Percentiles rank a stretch among this genome's conserved stretches.
Evolutionary conservation across 2,797 vertebrate species (phyloP).

Genomic region (Linurgus olivaceus): DNA sequence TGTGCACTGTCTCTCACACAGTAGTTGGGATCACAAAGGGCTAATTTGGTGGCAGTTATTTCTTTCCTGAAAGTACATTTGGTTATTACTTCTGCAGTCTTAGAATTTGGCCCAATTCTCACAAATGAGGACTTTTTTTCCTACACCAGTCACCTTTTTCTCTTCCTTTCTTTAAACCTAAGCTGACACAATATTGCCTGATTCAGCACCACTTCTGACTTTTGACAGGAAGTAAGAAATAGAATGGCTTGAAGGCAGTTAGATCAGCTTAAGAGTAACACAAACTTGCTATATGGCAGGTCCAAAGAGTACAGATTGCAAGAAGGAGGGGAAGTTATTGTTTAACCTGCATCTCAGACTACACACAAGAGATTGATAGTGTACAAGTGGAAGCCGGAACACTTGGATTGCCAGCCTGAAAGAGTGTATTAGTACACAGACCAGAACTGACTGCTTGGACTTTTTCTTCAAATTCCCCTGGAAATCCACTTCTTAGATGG

Average conservation of each 20-base stretch:
- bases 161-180: not conserved
- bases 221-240: not conserved
- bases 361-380: not conserved
- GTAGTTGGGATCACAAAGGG: not conserved
- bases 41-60: not conserved
- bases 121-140: not conserved
- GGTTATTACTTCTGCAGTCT: not conserved
- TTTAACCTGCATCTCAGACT: constrained; percentile 36
- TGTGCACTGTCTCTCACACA: rapidly evolving
- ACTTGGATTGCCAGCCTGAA: not conserved
- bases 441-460: not conserved
- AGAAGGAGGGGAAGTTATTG: not conserved
- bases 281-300: not conserved
- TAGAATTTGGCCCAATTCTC: not conserved
- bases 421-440: not conserved
- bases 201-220: not conserved
- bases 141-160: not conserved
- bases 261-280: not conserved
- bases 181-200: not conserved
- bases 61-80: not conserved
- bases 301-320: not conserved
- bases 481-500: not conserved
- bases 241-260: not conserved
- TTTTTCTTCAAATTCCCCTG: not conserved
- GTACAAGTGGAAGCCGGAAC: rapidly evolving